Conservation (phyloP, 2,113 vertebrate genomes). For the Probosciger aterrimus region DNA sequence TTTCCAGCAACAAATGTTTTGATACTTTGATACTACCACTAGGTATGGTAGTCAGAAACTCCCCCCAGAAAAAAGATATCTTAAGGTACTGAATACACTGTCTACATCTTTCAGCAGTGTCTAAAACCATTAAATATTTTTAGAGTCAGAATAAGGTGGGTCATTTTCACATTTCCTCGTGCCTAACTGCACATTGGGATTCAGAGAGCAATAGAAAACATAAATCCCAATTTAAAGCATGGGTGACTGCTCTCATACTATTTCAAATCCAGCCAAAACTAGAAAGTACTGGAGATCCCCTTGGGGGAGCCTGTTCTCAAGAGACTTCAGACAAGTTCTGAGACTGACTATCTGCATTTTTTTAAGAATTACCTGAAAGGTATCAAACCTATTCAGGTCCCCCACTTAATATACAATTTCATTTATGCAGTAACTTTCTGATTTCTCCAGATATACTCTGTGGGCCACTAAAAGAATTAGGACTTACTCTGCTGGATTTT, state of each 20-base stretch:
- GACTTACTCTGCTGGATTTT: background rate
- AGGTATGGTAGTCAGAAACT: background rate
- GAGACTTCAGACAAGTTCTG: background rate
- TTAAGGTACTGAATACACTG: background rate
- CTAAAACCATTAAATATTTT: background rate
- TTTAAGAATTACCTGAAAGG: background rate
- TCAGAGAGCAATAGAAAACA: background rate
- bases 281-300: background rate
- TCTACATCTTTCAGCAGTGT: background rate
- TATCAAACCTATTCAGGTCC: background rate
- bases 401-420: background rate
- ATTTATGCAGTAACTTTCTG: background rate
- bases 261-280: background rate
- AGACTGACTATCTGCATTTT: background rate
- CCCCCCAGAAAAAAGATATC: background rate
- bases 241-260: background rate
- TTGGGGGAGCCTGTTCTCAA: background rate
- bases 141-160: background rate
- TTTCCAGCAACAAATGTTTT: background rate
- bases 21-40: background rate
- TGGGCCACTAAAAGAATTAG: background rate
- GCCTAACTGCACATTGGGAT: background rate
- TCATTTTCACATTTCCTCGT: background rate
- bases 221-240: constrained; percentile 51
- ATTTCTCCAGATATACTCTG: background rate